Conservation (phyloP, 2,113 vertebrate species). For the Microtus richardsoni region DNA sequence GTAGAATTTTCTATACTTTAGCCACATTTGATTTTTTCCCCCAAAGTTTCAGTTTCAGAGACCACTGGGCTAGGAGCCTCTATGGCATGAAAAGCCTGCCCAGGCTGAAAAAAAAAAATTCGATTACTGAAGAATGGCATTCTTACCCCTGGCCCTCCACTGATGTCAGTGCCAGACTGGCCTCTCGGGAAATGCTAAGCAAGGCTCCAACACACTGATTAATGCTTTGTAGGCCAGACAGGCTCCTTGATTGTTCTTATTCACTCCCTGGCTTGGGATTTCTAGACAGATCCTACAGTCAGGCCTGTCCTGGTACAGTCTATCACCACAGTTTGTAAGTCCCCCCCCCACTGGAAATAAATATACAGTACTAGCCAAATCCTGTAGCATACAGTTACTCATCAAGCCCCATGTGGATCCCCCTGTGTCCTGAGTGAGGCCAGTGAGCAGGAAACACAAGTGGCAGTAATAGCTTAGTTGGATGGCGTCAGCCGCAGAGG, state of each 20-base stretch:
- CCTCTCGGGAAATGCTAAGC: neutral
- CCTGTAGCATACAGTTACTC: constrained; percentile 16
- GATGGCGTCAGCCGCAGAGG: neutral
- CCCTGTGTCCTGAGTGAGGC: neutral
- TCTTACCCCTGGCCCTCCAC: neutral
- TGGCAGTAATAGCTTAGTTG: neutral
- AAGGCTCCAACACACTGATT: constrained; percentile 5
- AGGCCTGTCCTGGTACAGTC: neutral
- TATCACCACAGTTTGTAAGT: constrained; percentile 11
- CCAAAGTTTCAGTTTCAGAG: neutral
- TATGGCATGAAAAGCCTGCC: neutral
- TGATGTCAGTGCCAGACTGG: neutral
- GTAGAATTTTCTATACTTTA: neutral
- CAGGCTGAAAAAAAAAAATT: neutral
- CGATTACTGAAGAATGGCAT: neutral
- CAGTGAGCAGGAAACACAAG: constrained; percentile 27
- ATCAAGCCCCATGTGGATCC: constrained; percentile 13
- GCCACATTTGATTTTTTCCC: neutral
- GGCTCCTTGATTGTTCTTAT: constrained; percentile 59
- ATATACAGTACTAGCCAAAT: constrained; percentile 49
- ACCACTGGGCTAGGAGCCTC: neutral
- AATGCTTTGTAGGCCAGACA: constrained; percentile 52
- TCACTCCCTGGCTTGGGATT: constrained; percentile 52
- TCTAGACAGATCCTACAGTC: constrained; percentile 60
- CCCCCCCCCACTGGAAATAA: constrained; percentile 20